phyloP scores from a whole-genome alignment of 2,113 vertebrate species.

The Maccullochella peelii region DNA sequence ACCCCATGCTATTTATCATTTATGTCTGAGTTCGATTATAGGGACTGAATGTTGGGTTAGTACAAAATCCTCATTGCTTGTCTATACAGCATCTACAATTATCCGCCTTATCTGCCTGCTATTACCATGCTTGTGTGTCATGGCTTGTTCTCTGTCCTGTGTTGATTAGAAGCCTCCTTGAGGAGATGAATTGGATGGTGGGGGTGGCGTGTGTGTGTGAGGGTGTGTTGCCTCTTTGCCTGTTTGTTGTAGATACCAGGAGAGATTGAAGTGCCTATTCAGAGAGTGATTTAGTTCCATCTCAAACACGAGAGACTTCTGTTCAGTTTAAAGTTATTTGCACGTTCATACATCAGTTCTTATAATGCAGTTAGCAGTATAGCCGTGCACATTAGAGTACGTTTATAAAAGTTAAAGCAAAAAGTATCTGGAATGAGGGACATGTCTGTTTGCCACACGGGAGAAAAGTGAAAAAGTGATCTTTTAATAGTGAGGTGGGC shows the following conservation, averaged over 20 bases:
- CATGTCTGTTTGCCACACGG: neutral
- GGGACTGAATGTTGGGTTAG: conserved; percentile 7
- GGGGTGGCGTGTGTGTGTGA: neutral
- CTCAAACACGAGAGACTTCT: neutral
- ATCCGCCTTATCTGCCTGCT: conserved; percentile 67
- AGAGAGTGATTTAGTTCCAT: conserved; percentile 41
- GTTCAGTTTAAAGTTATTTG: conserved; percentile 12
- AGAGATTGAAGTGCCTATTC: conserved; percentile 34
- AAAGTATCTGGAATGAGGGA: neutral
- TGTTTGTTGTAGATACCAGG: conserved; percentile 54
- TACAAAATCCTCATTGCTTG: conserved; percentile 33
- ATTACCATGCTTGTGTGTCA: conserved; percentile 46
- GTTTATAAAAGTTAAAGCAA: conserved; percentile 6
- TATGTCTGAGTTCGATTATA: conserved; percentile 33
- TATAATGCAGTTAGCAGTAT: neutral
- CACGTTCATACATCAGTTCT: neutral
- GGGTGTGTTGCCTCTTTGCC: neutral
- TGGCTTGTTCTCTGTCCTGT: conserved; percentile 49
- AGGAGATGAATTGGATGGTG: conserved; percentile 67
- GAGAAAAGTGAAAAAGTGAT: neutral
- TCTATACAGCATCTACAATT: conserved; percentile 62
- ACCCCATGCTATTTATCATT: conserved; percentile 46
- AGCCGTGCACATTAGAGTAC: neutral
- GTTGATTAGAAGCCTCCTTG: conserved; percentile 55
- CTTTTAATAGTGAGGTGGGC: neutral